These are phyloP conservation scores for Maccullochella peelii DNA, from an alignment of 2,113 vertebrate genomes.

Conservation along the genomic window DNA sequence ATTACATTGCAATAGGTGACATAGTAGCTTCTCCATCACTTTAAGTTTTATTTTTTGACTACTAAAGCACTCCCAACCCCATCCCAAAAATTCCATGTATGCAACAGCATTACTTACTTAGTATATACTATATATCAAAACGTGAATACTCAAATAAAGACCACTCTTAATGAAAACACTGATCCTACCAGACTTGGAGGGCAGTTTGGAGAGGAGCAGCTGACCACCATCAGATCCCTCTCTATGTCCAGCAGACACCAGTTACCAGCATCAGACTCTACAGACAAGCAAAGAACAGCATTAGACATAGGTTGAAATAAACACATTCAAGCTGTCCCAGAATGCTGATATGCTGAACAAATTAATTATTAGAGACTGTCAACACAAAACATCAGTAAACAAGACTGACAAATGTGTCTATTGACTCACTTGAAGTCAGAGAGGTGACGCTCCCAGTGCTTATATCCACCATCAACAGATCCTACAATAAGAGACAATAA, in stretches of 20 bases:
- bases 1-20: neutral
- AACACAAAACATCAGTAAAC: neutral
- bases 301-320: neutral
- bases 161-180: neutral
- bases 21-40: neutral
- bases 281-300: conserved; percentile 9
- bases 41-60: neutral
- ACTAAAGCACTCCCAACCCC: neutral
- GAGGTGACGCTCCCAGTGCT: conserved; percentile 79
- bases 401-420: neutral
- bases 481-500: conserved; percentile 70
- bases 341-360: neutral
- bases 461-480: conserved; percentile 84
- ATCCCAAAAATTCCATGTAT: neutral
- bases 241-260: conserved; percentile 89
- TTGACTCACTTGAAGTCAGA: conserved; percentile 83
- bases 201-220: conserved; percentile 88
- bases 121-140: neutral
- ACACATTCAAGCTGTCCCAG: neutral
- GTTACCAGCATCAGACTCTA: conserved; percentile 81
- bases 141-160: neutral
- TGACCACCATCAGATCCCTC: conserved; percentile 91
- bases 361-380: neutral
- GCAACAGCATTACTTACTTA: too few relatives aligned
- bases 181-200: conserved; percentile 81